phyloP scores from a whole-genome alignment of 2,113 vertebrate species.

The Labrus mixtus region DNA sequence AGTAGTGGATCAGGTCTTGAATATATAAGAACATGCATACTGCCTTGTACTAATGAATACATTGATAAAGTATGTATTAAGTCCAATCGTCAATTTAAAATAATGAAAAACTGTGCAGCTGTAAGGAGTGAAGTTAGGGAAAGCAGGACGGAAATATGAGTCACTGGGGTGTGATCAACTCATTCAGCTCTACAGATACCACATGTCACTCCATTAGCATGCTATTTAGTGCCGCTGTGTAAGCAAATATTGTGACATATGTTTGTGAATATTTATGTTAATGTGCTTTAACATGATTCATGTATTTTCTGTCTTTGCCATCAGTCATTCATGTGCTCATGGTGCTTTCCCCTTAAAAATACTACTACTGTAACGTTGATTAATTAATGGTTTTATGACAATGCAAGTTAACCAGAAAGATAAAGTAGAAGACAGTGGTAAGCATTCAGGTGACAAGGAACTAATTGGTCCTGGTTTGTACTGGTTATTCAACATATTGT shows the following conservation, averaged over 20 bases:
- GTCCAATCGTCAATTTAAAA: not conserved
- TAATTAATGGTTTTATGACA: not conserved
- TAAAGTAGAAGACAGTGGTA: not conserved
- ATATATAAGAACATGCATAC: not conserved
- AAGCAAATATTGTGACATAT: slow-evolving; percentile 14
- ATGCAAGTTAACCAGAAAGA: not conserved
- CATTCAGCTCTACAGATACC: not conserved
- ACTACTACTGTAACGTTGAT: not conserved
- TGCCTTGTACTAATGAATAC: not conserved
- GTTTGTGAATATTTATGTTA: slow-evolving; percentile 25
- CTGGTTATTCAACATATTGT: not conserved
- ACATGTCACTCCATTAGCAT: not conserved
- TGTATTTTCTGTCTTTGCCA: not conserved
- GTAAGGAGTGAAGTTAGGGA: not conserved
- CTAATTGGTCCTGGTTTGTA: not conserved
- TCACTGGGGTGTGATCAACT: slow-evolving; percentile 22
- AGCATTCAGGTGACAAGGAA: not conserved
- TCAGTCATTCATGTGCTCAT: not conserved
- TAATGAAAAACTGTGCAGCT: not conserved
- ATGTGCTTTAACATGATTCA: slow-evolving; percentile 6
- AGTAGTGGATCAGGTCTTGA: not conserved
- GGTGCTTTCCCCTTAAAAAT: not conserved
- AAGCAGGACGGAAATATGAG: slow-evolving; percentile 26
- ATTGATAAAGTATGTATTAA: no score
- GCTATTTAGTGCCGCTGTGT: not conserved